Conservation (phyloP, 2,888 invertebrate species). For the Drosophila multiciliata region DNA sequence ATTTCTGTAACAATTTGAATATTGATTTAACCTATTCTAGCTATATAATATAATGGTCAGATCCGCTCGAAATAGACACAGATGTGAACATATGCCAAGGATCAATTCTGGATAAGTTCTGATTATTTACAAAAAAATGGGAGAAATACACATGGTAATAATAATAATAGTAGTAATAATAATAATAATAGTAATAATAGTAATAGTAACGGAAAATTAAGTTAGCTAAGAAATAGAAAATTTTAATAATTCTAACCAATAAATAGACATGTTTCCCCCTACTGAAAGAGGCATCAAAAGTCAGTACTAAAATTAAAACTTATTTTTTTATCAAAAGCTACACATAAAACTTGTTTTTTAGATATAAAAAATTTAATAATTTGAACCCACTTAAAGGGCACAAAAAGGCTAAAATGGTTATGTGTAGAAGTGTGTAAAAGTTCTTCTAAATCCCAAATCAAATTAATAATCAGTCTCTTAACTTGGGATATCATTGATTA, state of each 20-base stretch:
- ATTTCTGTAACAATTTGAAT: too few relatives aligned
- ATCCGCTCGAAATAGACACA: too few relatives aligned
- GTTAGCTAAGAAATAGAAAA: not conserved
- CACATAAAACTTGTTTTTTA: not conserved
- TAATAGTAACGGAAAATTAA: not conserved
- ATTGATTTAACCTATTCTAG: too few relatives aligned
- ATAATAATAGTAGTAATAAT: not conserved
- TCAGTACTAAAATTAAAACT: not conserved
- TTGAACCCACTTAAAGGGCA: not conserved
- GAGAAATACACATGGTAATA: too few relatives aligned
- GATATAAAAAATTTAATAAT: not conserved
- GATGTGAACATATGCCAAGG: too few relatives aligned
- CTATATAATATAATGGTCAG: not conserved
- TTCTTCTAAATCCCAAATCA: not conserved
- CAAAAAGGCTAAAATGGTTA: not conserved
- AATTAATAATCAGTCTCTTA: too few relatives aligned
- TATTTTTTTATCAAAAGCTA: too few relatives aligned
- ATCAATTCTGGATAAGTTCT: not conserved
- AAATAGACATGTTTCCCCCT: not conserved
- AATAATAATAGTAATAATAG: not conserved
- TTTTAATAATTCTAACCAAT: not conserved
- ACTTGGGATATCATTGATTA: not conserved
- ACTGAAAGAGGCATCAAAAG: not conserved
- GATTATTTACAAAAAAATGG: too few relatives aligned
- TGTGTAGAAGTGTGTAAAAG: not conserved